phyloP scores from a whole-genome alignment of 2,888 invertebrate species.

The Polietes domitor region DNA sequence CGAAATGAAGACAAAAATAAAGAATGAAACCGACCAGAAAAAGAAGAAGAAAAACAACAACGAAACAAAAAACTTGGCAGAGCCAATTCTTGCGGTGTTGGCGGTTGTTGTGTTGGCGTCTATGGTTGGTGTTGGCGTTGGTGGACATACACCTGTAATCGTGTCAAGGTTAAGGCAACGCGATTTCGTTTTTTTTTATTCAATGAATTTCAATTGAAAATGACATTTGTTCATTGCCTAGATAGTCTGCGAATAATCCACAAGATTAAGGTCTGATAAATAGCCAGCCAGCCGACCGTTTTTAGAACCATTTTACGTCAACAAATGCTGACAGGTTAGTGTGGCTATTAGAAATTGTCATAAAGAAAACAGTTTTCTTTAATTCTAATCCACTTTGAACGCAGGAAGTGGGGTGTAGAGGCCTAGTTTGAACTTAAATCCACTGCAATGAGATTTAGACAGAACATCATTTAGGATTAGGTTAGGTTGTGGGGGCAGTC shows the following conservation, averaged over 20 bases:
- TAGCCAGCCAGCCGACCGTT: no score
- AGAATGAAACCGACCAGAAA: neutral
- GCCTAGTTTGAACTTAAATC: no score
- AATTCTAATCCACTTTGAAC: no score
- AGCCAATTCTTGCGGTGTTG: neutral
- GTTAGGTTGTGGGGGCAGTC: no score
- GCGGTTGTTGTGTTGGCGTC: neutral
- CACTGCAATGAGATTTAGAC: no score
- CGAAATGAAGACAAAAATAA: neutral
- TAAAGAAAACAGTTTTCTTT: no score
- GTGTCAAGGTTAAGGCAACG: conserved; percentile 64
- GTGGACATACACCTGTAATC: conserved; percentile 56
- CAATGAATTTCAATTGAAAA: conserved; percentile 4
- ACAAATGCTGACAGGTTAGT: no score
- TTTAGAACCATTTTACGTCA: no score
- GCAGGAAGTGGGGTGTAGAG: no score
- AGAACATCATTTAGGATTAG: no score
- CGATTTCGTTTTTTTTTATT: conserved; percentile 22
- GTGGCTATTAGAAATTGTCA: no score
- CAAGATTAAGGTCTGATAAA: conserved; percentile 18
- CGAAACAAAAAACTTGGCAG: conserved; percentile 18
- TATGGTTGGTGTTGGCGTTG: neutral
- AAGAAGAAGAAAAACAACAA: neutral
- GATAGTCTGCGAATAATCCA: neutral
- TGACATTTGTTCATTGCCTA: neutral